Evolutionary conservation across 2,113 vertebrate species (phyloP).

Genomic region (Calypte anna): DNA sequence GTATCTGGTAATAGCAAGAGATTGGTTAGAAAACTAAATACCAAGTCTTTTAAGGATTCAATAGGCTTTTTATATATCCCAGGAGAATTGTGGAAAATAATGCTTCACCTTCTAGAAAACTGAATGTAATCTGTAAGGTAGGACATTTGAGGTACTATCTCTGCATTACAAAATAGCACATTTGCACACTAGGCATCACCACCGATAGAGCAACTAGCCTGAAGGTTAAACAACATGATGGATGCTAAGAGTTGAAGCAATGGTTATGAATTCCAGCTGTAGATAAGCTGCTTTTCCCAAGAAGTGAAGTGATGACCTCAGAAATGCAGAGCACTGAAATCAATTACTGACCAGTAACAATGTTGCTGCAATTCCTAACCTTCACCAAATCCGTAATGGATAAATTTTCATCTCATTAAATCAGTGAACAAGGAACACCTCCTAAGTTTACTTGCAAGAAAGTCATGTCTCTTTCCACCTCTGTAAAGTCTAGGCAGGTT

Average conservation of each 20-base stretch:
- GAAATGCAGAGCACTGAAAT: slow-evolving; percentile 9
- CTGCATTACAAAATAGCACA: slow-evolving; percentile 65
- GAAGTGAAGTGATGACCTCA: neutral
- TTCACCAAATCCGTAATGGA: neutral
- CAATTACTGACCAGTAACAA: slow-evolving; percentile 17
- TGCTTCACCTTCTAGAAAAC: slow-evolving; percentile 55
- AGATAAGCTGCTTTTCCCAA: neutral
- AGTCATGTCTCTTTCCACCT: neutral
- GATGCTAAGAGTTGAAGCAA: slow-evolving; percentile 1
- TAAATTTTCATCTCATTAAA: neutral
- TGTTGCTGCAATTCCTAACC: neutral
- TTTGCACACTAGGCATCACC: slow-evolving; percentile 51
- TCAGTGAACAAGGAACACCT: neutral
- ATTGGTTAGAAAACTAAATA: slow-evolving; percentile 23
- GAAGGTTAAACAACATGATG: slow-evolving; percentile 65
- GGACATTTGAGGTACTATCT: neutral
- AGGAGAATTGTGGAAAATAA: slow-evolving; percentile 25
- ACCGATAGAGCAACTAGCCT: slow-evolving; percentile 13
- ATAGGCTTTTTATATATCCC: neutral
- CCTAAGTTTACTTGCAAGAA: neutral
- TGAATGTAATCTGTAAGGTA: slow-evolving; percentile 58
- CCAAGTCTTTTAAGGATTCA: slow-evolving; percentile 17
- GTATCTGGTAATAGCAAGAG: slow-evolving; percentile 15
- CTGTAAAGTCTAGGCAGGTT: neutral
- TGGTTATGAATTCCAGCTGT: neutral